A percentile compares a stretch with the other conserved stretches of the same genome.
phyloP scores from a whole-genome alignment of 2,888 invertebrate genomes.

The Maniola hyperantus region DNA sequence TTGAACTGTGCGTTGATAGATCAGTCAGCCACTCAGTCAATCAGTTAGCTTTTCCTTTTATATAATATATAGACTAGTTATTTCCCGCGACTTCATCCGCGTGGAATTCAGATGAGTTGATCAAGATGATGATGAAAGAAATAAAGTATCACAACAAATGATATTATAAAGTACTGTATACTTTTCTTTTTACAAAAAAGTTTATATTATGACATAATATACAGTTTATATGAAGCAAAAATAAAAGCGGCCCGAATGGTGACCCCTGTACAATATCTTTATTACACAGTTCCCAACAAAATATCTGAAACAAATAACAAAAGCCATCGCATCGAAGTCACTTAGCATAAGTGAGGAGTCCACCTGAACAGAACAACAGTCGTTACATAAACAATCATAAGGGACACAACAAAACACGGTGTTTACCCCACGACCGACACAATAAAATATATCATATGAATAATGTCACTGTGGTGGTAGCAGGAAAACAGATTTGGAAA shows the following conservation, averaged over 20 bases:
- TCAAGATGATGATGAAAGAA: too few species aligned
- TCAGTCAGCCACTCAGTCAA: too few species aligned
- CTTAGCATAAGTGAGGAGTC: slow-evolving; percentile 74
- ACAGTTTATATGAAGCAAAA: neutral
- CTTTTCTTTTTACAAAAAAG: too few species aligned
- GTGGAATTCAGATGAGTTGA: too few species aligned
- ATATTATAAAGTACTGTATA: too few species aligned
- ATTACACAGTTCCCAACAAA: neutral
- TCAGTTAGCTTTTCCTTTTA: too few species aligned
- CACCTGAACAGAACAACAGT: slow-evolving; percentile 74
- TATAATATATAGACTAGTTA: too few species aligned
- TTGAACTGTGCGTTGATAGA: too few species aligned
- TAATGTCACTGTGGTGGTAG: slow-evolving; percentile 40
- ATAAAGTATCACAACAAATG: too few species aligned
- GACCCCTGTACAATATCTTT: slow-evolving; percentile 7
- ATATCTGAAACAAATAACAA: slow-evolving; percentile 16
- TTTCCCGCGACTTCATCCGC: too few species aligned
- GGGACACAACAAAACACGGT: slow-evolving; percentile 64
- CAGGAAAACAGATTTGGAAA: slow-evolving; percentile 23
- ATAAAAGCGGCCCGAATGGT: neutral
- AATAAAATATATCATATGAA: slow-evolving; percentile 59
- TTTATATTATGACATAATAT: too few species aligned
- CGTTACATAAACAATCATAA: slow-evolving; percentile 76
- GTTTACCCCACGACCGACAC: slow-evolving; percentile 63
- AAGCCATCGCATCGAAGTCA: slow-evolving; percentile 44